Evolutionary conservation across 1,140 invertebrate species (phyloP).

Genomic region (Drosophila watanabei): DNA sequence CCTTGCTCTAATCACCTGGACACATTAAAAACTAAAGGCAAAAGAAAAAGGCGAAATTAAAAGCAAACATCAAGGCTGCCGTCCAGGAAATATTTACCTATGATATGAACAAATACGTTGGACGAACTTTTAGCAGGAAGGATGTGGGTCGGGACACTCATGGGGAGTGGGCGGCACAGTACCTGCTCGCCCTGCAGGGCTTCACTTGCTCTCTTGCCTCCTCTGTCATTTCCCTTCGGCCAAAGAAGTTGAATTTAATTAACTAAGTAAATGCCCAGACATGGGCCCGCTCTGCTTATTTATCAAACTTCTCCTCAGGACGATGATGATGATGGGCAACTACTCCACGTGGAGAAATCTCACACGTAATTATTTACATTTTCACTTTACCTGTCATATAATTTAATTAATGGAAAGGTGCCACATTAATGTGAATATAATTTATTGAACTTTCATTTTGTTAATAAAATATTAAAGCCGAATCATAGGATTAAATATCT

Average conservation of each 20-base stretch:
- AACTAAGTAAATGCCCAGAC: slow-evolving; percentile 82
- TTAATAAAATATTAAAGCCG: too few relatives aligned
- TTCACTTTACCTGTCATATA: not conserved
- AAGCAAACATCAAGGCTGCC: slow-evolving; percentile 65
- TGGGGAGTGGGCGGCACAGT: not conserved
- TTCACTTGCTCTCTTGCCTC: slow-evolving; percentile 44
- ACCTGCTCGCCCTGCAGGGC: slow-evolving; percentile 36
- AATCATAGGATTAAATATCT: too few relatives aligned
- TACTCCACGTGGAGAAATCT: slow-evolving; percentile 26
- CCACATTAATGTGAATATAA: not conserved
- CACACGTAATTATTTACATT: not conserved
- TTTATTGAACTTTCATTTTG: not conserved
- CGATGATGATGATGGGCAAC: slow-evolving; percentile 43
- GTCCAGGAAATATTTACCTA: slow-evolving; percentile 64
- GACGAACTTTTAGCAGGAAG: slow-evolving; percentile 51
- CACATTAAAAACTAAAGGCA: slow-evolving; percentile 37
- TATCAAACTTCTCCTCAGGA: slow-evolving; percentile 55
- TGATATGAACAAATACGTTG: slow-evolving; percentile 69
- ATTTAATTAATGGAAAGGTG: not conserved
- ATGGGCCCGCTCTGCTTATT: slow-evolving; percentile 63
- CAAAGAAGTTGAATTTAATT: slow-evolving; percentile 81
- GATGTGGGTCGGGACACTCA: slow-evolving; percentile 4
- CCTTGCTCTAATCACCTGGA: slow-evolving; percentile 54
- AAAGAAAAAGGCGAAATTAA: slow-evolving; percentile 69
- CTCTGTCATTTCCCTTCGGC: slow-evolving; percentile 43